Conservation (phyloP, 2,888 invertebrate genomes). For the Euzetes globulus region DNA sequence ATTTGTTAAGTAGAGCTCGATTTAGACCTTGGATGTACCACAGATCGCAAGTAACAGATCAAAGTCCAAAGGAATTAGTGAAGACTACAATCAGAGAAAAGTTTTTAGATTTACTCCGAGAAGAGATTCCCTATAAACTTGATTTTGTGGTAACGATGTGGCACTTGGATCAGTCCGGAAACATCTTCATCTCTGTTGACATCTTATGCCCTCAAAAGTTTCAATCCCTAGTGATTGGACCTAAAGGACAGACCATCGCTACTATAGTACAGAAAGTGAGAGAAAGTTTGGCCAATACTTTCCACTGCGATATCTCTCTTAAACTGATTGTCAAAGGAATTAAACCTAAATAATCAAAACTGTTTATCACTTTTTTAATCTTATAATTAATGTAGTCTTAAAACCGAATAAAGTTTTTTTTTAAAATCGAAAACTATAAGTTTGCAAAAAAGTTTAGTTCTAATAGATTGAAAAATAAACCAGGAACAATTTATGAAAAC, state of each 20-base stretch:
- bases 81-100: constrained; percentile 69
- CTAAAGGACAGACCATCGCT: constrained; percentile 60
- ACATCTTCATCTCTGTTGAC: constrained; percentile 44
- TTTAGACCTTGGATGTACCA: constrained; percentile 62
- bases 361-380: too few relatives aligned
- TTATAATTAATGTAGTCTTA: too few relatives aligned
- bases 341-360: neutral
- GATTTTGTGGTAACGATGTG: constrained; percentile 57
- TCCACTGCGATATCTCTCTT: constrained; percentile 56
- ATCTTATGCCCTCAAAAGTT: constrained; percentile 42
- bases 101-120: constrained; percentile 68
- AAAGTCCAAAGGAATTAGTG: constrained; percentile 61
- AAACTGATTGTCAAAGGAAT: constrained; percentile 45
- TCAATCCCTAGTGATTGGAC: constrained; percentile 59
- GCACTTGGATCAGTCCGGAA: constrained; percentile 45
- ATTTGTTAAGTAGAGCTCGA: constrained; percentile 61
- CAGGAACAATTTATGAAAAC: too few relatives aligned
- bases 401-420: too few relatives aligned
- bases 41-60: constrained; percentile 63
- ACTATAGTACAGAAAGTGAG: constrained; percentile 61
- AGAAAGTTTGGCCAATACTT: constrained; percentile 59
- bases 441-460: too few relatives aligned
- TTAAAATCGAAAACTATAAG: too few relatives aligned
- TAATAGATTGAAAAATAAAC: too few relatives aligned
- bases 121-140: constrained; percentile 78